Percentiles rank a stretch among this genome's conserved stretches.
Conservation (phyloP, 2,797 vertebrate species). For the Galaxias olidus region DNA sequence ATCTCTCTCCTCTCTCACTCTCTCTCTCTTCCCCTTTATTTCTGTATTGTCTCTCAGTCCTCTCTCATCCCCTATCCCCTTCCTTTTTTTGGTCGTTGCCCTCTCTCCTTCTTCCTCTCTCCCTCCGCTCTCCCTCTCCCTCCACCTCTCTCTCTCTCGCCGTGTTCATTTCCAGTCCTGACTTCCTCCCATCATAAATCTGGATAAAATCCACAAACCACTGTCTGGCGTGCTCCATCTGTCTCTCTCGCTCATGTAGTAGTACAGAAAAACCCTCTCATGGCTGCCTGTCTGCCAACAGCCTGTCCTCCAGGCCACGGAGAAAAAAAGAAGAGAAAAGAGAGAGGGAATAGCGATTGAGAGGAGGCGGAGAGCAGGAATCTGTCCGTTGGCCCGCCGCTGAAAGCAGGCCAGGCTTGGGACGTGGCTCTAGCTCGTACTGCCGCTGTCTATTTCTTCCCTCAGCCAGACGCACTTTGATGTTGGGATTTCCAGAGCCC, state of each 20-base stretch:
- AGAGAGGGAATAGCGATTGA: background rate
- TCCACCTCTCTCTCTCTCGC: slow-evolving; percentile 13
- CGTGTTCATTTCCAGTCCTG: slow-evolving; percentile 54
- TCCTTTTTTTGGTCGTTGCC: background rate
- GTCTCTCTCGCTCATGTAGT: slow-evolving; percentile 75
- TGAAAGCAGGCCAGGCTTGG: slow-evolving; percentile 36
- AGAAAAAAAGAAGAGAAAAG: slow-evolving; percentile 32
- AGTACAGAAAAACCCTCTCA: slow-evolving; percentile 58
- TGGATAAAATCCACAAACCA: slow-evolving; percentile 79
- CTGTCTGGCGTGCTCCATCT: slow-evolving; percentile 78
- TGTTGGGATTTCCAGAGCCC: slow-evolving; percentile 32
- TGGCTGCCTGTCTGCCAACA: slow-evolving; percentile 61
- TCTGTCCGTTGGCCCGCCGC: slow-evolving; percentile 10
- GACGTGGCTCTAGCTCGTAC: slow-evolving; percentile 34
- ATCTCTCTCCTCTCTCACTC: background rate
- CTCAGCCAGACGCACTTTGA: slow-evolving; percentile 41
- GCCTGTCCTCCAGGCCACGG: slow-evolving; percentile 51
- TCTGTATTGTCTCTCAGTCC: background rate
- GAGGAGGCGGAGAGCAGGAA: slow-evolving; percentile 9
- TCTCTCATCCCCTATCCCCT: slow-evolving; percentile 10
- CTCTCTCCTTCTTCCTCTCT: background rate
- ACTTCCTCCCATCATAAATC: slow-evolving; percentile 79
- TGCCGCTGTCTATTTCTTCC: slow-evolving; percentile 16
- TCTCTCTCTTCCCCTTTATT: slow-evolving; percentile 6
- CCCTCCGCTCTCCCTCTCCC: slow-evolving; percentile 20